Base-by-base conservation (phyloP, 2,888 invertebrate genomes). In the Caenorhabditis sinica region DNA sequence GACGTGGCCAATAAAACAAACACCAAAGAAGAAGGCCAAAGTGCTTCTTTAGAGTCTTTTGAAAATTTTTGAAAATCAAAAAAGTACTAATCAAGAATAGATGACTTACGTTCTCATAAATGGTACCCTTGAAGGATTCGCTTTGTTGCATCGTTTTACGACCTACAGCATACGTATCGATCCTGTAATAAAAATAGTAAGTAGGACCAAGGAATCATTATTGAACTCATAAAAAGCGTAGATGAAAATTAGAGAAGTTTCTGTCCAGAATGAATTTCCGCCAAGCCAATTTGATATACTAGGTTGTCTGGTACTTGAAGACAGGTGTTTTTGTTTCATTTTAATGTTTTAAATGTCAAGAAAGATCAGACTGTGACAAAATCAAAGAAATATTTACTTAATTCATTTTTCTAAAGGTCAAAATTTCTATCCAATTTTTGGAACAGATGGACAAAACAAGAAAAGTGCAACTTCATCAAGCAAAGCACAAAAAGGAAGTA, bases 81-180 rank as follows among this genome's bases (percentile, higher is more conserved):
- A 40, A 36, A n/a, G n/a, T 20, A n/a, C n/a, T n/a, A n/a, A n/a
- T n/a, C n/a, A n/a, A n/a, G n/a, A n/a, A n/a, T n/a, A 4, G 33
- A 36, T 6, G 61, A 82, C 82, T 45, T 11, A 82, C 82, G 28
- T 82, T 82, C 63, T 82, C 82, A 33, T 82, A 82, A 25, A 82
- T 58, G 30, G 82, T 82, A 72, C 76, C 82, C 72, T 76, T 82
- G 63, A 82, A 82, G 23, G 69, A 65, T 51, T 75, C 82, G 30
- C 58, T 71, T 71, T 76, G 63, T 53, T 82, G 82, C 82, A 82
- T 82, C 23, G 49, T 74, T 53, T 68, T 43, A 9, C 69, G 66
- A n/a, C 81, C 74, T 69, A 81, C 73, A 69, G 73, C 81, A 81
- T 81, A 81, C 61, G 81, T 74, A 43, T 81, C 81, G 36, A 81